Evolutionary conservation across 2,888 invertebrate species (phyloP).

Genomic region (Carabus problematicus): DNA sequence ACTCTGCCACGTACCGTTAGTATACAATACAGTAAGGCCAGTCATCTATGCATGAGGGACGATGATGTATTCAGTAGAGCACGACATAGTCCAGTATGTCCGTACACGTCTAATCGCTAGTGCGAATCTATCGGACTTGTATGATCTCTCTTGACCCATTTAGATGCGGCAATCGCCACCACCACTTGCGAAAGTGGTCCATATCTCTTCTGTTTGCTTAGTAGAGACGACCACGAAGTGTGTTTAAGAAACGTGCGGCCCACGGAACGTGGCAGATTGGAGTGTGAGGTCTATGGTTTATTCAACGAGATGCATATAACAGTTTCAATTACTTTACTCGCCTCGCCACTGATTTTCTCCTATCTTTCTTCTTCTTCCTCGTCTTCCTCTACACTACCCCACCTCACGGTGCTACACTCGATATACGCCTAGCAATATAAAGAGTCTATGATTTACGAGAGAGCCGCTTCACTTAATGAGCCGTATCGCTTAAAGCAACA

Average conservation of each 20-base stretch:
- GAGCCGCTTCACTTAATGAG: slow-evolving; percentile 28
- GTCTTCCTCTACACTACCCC: slow-evolving; percentile 27
- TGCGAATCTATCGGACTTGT: slow-evolving; percentile 3
- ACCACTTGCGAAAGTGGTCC: slow-evolving; percentile 29
- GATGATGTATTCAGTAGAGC: no score
- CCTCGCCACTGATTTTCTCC: slow-evolving; percentile 13
- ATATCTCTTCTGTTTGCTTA: slow-evolving; percentile 37
- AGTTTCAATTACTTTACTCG: slow-evolving; percentile 52
- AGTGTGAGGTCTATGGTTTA: slow-evolving; percentile 51
- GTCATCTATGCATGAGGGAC: no score
- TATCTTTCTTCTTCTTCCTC: not conserved
- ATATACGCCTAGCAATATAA: slow-evolving; percentile 23
- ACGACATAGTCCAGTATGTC: no score
- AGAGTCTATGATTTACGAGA: slow-evolving; percentile 41
- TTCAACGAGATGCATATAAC: slow-evolving; percentile 53
- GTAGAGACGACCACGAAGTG: not conserved
- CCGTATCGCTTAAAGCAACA: slow-evolving; percentile 38
- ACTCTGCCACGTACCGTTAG: no score
- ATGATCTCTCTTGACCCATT: slow-evolving; percentile 42
- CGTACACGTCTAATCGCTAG: no score
- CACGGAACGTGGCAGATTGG: not conserved
- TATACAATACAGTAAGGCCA: no score
- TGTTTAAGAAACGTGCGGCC: slow-evolving; percentile 17
- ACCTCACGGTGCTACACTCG: slow-evolving; percentile 39
- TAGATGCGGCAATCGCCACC: slow-evolving; percentile 20